Conservation (phyloP, 2,797 vertebrate species). For the Natrix natrix region DNA sequence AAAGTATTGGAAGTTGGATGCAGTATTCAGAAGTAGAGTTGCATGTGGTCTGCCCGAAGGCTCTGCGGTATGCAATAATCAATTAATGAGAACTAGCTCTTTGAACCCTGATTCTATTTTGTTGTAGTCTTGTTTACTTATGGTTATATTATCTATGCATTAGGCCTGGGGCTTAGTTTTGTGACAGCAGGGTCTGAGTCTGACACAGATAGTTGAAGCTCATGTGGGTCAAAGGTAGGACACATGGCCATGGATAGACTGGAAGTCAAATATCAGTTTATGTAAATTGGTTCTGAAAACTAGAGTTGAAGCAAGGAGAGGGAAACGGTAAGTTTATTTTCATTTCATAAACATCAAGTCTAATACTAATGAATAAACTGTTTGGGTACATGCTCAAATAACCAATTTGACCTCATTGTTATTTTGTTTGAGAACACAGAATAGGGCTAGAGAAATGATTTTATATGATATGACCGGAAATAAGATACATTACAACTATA, state of each 20-base stretch:
- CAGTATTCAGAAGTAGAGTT: not conserved
- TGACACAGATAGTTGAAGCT: not conserved
- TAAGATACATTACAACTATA: not conserved
- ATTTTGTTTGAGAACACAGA: not conserved
- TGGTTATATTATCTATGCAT: not conserved
- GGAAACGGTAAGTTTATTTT: not conserved
- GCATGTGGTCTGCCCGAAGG: not conserved
- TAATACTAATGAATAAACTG: not conserved
- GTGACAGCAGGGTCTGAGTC: not conserved
- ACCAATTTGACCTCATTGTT: not conserved
- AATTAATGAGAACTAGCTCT: not conserved
- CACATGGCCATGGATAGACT: not conserved
- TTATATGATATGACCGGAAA: not conserved
- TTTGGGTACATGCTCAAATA: not conserved
- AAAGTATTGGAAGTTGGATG: not conserved
- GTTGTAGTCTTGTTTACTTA: not conserved
- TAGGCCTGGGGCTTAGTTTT: not conserved
- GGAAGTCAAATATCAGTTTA: not conserved
- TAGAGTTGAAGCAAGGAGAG: not conserved
- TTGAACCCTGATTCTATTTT: not conserved
- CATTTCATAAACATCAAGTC: not conserved
- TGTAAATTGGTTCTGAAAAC: not conserved
- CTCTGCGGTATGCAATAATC: not conserved
- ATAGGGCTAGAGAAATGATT: not conserved
- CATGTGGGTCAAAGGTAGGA: not conserved